phyloP scores from a whole-genome alignment of 2,888 invertebrate species.

The Branchipolynoe longqiensis region DNA sequence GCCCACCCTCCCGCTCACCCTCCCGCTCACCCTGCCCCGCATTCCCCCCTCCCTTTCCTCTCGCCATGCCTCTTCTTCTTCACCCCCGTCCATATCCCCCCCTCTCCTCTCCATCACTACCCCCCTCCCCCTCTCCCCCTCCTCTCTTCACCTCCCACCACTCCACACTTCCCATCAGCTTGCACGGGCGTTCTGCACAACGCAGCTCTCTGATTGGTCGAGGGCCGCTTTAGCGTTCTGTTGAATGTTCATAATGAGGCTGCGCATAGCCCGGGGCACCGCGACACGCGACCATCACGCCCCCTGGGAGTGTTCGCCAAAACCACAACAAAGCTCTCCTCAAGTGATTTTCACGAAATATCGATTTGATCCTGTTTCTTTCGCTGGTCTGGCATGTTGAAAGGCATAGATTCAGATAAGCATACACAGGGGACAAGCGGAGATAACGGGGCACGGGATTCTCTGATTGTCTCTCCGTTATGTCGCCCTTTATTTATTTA shows the following conservation, averaged over 20 bases:
- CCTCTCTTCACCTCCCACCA: background rate
- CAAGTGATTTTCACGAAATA: no score
- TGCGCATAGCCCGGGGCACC: constrained; percentile 24
- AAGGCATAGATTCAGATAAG: no score
- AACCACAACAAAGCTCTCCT: constrained; percentile 22
- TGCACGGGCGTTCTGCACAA: background rate
- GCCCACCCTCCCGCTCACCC: no score
- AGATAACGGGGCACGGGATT: no score
- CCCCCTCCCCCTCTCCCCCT: background rate
- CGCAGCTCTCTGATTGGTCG: constrained; percentile 19
- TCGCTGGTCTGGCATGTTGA: no score
- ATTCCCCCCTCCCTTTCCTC: no score
- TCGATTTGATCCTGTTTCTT: no score
- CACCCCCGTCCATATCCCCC: background rate
- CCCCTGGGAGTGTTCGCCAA: no score
- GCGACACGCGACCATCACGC: constrained; percentile 1
- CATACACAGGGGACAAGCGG: no score
- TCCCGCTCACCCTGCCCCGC: no score
- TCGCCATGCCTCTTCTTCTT: background rate
- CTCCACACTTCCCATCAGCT: background rate
- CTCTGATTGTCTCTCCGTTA: no score
- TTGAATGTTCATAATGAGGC: constrained; percentile 54
- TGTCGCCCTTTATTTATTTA: no score
- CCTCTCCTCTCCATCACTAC: background rate
- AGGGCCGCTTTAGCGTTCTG: constrained; percentile 18